Evolutionary conservation across 2,113 vertebrate species (phyloP).

Genomic region (Crotalus tigris): DNA sequence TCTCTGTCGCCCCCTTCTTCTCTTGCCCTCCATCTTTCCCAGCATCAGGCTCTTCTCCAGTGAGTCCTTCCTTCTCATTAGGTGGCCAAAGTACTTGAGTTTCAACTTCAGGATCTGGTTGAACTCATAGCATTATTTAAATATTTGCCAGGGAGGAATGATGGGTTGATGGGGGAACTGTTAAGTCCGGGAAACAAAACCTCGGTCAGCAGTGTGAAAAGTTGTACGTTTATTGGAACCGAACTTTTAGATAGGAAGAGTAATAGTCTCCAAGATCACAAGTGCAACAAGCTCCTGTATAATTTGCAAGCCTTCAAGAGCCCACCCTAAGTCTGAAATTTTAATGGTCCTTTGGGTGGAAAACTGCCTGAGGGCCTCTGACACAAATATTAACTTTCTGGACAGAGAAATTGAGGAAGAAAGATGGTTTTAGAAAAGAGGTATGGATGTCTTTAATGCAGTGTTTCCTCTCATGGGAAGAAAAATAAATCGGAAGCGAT

Average conservation of each 20-base stretch:
- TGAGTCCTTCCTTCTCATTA: too few species aligned
- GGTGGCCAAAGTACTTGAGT: too few species aligned
- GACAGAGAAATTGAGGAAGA: neutral
- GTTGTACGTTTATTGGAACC: neutral
- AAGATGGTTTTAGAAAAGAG: neutral
- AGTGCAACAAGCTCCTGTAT: neutral
- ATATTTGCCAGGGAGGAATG: neutral
- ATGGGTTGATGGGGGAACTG: neutral
- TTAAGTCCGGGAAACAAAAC: neutral
- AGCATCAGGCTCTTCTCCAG: too few species aligned
- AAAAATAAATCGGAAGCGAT: neutral
- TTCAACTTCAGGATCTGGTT: too few species aligned
- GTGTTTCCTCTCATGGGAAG: slow-evolving; percentile 13
- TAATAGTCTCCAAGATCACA: neutral
- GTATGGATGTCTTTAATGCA: neutral
- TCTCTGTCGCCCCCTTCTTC: too few species aligned
- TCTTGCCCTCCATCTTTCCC: too few species aligned
- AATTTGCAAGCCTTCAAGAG: neutral
- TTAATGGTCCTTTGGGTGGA: neutral
- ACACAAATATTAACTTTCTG: neutral
- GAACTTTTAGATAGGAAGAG: neutral
- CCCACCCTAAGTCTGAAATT: accelerated
- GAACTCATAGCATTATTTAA: neutral
- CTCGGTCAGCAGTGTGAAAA: neutral
- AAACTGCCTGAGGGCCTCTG: neutral